Conservation (phyloP, 64 coral and sea anemone species). For the Dendrophyllia cribrosa region DNA sequence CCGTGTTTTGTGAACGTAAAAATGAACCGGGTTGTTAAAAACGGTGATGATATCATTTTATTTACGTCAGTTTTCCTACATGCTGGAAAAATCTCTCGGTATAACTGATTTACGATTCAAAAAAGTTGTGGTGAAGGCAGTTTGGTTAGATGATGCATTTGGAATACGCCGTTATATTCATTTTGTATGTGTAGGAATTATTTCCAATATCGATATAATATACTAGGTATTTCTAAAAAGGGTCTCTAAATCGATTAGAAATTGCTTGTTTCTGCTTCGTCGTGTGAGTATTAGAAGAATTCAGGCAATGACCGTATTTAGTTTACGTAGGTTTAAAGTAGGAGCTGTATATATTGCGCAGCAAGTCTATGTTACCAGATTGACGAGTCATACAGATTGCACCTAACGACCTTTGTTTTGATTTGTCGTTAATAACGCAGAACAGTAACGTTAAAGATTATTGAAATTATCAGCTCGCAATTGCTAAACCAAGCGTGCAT, state of each 20-base stretch:
- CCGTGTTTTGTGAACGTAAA: background rate
- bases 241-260: background rate
- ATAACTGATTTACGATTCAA: background rate
- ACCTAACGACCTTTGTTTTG: conserved; percentile 23
- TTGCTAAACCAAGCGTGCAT: background rate
- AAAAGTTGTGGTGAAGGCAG: too few species aligned
- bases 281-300: background rate
- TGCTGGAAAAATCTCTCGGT: background rate
- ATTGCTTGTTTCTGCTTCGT: background rate
- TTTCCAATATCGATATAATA: background rate
- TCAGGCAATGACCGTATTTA: background rate
- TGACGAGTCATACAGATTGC: background rate
- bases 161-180: background rate
- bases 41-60: background rate
- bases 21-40: background rate
- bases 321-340: background rate
- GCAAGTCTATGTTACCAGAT: background rate
- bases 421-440: conserved; percentile 22
- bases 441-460: conserved; percentile 26
- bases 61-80: background rate
- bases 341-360: background rate
- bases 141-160: too few species aligned
- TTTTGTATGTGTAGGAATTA: background rate
- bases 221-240: background rate
- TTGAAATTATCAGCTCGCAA: conserved; percentile 7